These are phyloP conservation scores for Apistogramma diplotaenia DNA, from an alignment of 2,113 vertebrate genomes.

Conservation along the genomic window DNA sequence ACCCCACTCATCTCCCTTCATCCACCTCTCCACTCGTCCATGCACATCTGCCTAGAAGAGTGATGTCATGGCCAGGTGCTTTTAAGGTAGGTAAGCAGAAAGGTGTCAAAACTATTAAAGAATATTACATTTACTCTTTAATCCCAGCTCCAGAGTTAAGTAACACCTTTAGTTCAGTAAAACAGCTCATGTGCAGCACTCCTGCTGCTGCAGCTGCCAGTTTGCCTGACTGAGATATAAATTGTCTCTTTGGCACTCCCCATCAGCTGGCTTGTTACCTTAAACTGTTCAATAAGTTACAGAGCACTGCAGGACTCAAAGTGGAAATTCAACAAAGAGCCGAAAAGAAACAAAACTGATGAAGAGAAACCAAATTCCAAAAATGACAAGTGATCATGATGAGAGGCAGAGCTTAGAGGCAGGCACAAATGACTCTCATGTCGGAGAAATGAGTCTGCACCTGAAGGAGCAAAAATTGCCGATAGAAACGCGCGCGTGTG, in stretches of 20 bases:
- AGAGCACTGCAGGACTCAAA: neutral
- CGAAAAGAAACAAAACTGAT: constrained; percentile 8
- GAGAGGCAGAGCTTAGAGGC: constrained; percentile 11
- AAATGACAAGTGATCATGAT: constrained; percentile 39
- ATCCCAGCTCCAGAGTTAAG: neutral
- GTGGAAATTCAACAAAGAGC: neutral
- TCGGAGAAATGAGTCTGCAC: constrained; percentile 28
- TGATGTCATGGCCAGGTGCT: neutral
- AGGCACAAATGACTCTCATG: constrained; percentile 22
- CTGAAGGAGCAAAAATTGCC: constrained; percentile 34
- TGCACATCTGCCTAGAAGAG: neutral
- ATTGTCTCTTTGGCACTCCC: constrained; percentile 5
- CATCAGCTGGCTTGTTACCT: neutral
- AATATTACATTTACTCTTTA: neutral
- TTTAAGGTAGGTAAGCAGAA: neutral
- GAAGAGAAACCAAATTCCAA: constrained; percentile 16
- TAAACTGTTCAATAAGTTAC: neutral
- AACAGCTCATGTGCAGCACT: neutral
- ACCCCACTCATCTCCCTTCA: constrained; percentile 6
- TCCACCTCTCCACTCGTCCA: constrained; percentile 34
- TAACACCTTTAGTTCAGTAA: neutral
- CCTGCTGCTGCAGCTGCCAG: neutral
- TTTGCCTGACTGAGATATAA: constrained; percentile 7
- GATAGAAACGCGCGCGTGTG: neutral
- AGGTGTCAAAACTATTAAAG: neutral